Conservation (phyloP, 2,797 vertebrate genomes). For the Hemitrygon akajei region DNA sequence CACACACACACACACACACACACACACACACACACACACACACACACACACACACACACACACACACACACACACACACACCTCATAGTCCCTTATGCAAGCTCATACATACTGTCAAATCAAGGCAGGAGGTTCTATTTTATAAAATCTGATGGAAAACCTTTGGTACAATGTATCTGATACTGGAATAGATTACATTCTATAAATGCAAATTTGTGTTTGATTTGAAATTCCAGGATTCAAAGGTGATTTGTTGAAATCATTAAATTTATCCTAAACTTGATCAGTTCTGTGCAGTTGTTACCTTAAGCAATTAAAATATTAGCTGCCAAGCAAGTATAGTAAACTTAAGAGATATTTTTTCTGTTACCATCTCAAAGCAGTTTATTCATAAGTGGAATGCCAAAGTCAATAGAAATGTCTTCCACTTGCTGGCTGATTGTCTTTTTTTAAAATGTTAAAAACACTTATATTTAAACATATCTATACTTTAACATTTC, state of each 20-base stretch:
- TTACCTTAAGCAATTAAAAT: not conserved
- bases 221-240: constrained; percentile 9
- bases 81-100: not conserved
- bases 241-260: not conserved
- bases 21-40: not conserved
- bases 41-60: not conserved
- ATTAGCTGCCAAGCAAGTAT: too few species aligned
- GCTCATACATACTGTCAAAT: not conserved
- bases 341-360: not conserved
- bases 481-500: not conserved
- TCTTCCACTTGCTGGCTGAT: not conserved
- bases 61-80: not conserved
- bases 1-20: not conserved
- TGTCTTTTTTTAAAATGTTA: not conserved
- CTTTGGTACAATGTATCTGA: not conserved
- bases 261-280: not conserved
- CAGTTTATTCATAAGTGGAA: not conserved
- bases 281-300: not conserved
- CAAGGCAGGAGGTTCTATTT: not conserved
- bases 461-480: constrained; percentile 6
- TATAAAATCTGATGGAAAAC: not conserved
- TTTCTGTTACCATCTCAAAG: not conserved
- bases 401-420: not conserved
- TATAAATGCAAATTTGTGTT: not conserved
- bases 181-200: not conserved